phyloP scores from a whole-genome alignment of 2,888 invertebrate genomes.

The Aleiodes testaceus region DNA sequence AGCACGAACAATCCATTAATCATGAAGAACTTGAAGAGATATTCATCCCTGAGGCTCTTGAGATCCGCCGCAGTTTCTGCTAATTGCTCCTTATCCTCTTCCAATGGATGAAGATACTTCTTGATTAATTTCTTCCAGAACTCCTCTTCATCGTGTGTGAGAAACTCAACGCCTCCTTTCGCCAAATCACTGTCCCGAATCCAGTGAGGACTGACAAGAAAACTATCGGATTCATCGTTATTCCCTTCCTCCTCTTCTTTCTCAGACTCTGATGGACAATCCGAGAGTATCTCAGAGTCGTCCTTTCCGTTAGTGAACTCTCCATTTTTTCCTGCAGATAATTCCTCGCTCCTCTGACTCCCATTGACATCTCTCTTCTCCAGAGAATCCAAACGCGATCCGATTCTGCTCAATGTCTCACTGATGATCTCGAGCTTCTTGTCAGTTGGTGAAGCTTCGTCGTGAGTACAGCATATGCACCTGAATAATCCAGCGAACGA shows the following conservation, averaged over 20 bases:
- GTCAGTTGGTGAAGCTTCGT: slow-evolving; percentile 72
- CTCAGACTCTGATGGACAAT: slow-evolving; percentile 20
- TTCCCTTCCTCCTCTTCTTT: slow-evolving; percentile 23
- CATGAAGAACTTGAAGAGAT: slow-evolving; percentile 78
- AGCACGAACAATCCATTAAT: slow-evolving; percentile 80
- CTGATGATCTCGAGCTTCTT: slow-evolving; percentile 71
- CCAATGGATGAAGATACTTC: slow-evolving; percentile 84
- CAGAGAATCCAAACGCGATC: slow-evolving; percentile 71
- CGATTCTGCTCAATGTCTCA: slow-evolving; percentile 71
- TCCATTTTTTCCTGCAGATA: slow-evolving; percentile 13
- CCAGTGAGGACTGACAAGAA: slow-evolving; percentile 79
- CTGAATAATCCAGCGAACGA: slow-evolving; percentile 76
- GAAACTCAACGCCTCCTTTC: slow-evolving; percentile 79
- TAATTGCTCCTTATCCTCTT: slow-evolving; percentile 78
- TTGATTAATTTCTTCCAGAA: slow-evolving; percentile 88
- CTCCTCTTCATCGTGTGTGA: slow-evolving; percentile 79
- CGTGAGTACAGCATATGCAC: slow-evolving; percentile 75
- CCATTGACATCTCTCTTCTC: slow-evolving; percentile 66
- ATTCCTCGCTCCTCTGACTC: slow-evolving; percentile 27
- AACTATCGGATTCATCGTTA: slow-evolving; percentile 53
- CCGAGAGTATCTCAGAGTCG: background rate
- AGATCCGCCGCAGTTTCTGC: slow-evolving; percentile 74
- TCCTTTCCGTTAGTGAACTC: slow-evolving; percentile 31
- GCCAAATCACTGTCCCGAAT: slow-evolving; percentile 80
- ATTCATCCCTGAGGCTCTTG: slow-evolving; percentile 76